These are phyloP conservation scores for Geopemphigus sp. DNA, from an alignment of 1,140 invertebrate species.

Conservation along the genomic window DNA sequence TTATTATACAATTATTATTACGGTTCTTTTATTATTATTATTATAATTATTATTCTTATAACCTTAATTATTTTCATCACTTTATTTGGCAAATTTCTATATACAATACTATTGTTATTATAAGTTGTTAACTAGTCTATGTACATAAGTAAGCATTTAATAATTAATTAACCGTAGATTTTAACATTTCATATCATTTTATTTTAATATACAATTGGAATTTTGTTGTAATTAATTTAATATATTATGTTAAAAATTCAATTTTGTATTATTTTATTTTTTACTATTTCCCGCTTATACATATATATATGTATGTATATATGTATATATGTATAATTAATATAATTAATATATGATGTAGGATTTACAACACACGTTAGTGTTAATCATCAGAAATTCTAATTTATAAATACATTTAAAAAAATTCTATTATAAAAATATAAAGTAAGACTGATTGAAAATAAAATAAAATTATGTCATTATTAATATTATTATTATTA, in stretches of 20 bases:
- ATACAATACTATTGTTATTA: slow-evolving; percentile 22
- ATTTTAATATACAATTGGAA: background rate
- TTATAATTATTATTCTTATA: background rate
- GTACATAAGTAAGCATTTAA: slow-evolving; percentile 26
- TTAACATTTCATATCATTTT: background rate
- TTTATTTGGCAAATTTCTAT: background rate
- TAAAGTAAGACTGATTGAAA: too few species aligned
- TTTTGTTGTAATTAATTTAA: slow-evolving; percentile 6
- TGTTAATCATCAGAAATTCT: too few species aligned
- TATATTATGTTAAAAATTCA: slow-evolving; percentile 1
- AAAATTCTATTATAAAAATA: too few species aligned
- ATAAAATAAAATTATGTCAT: too few species aligned
- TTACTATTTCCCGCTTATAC: background rate
- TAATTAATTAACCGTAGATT: slow-evolving; percentile 5
- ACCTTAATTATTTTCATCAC: slow-evolving; percentile 7
- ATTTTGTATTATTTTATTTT: slow-evolving; percentile 7
- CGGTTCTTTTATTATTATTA: slow-evolving; percentile 3
- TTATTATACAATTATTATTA: slow-evolving; percentile 3
- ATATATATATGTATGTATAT: background rate
- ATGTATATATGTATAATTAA: too few species aligned
- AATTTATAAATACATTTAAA: too few species aligned
- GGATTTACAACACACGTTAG: too few species aligned
- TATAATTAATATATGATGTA: too few species aligned
- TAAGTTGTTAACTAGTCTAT: slow-evolving; percentile 22
- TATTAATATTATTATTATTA: too few species aligned